A percentile compares a stretch with the other conserved stretches of the same genome.
Evolutionary conservation across 2,888 invertebrate species (phyloP).

Genomic region (Leuctra nigra): DNA sequence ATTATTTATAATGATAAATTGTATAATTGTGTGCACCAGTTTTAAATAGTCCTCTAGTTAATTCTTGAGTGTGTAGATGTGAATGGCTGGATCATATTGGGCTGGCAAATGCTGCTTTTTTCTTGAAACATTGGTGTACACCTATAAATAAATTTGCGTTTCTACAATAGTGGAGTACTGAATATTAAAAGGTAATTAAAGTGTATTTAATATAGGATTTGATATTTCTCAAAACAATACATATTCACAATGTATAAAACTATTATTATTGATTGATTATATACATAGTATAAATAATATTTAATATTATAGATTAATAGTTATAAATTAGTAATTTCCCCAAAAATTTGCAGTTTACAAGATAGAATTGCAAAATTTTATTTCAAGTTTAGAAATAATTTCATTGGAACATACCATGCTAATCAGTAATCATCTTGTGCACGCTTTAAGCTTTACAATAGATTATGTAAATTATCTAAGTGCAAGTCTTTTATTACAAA

Average conservation of each 20-base stretch:
- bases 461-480: no score
- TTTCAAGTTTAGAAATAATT: no score
- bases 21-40: slow-evolving; percentile 15
- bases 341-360: no score
- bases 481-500: no score
- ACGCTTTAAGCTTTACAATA: no score
- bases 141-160: not conserved
- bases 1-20: slow-evolving; percentile 11
- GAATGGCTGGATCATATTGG: slow-evolving; percentile 17
- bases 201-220: slow-evolving; percentile 20
- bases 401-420: no score
- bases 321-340: no score
- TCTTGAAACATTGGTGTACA: slow-evolving; percentile 2
- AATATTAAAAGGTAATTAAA: slow-evolving; percentile 2
- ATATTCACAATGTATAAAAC: slow-evolving; percentile 11
- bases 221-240: slow-evolving; percentile 25
- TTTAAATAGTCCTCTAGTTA: slow-evolving; percentile 19
- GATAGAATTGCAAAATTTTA: no score
- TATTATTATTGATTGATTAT: slow-evolving; percentile 10
- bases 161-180: slow-evolving; percentile 8
- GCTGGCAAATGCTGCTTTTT: slow-evolving; percentile 21
- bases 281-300: slow-evolving; percentile 23
- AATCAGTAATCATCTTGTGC: no score
- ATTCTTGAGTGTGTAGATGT: slow-evolving; percentile 21
- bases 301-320: no score